Percentiles rank a stretch among this genome's conserved stretches.
phyloP scores from a whole-genome alignment of 2,113 vertebrate species.

The Guaruba guarouba region DNA sequence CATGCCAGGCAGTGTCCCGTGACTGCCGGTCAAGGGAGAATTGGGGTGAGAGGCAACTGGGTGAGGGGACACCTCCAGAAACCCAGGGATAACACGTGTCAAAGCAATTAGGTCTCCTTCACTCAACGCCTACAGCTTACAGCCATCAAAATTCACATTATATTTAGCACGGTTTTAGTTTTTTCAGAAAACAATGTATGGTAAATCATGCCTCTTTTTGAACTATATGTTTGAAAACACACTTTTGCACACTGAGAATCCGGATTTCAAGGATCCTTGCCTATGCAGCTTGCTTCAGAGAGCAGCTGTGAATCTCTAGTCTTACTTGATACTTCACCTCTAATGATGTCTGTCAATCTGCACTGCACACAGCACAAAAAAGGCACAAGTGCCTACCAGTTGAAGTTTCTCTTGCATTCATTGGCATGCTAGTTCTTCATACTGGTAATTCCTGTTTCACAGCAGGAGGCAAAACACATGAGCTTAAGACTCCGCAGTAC shows the following conservation, averaged over 20 bases:
- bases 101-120: not conserved
- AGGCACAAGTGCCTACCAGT: not conserved
- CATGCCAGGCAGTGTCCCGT: accelerated
- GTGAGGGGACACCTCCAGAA: not conserved
- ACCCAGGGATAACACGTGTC: accelerated
- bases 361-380: not conserved
- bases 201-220: not conserved
- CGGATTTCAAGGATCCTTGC: not conserved
- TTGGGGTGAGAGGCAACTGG: not conserved
- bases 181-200: not conserved
- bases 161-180: not conserved
- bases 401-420: not conserved
- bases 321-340: not conserved
- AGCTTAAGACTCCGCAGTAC: not conserved
- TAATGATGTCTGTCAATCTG: accelerated
- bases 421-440: not conserved
- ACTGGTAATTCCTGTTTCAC: not conserved
- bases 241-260: not conserved
- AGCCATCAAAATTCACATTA: not conserved
- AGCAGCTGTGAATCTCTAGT: not conserved
- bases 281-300: not conserved
- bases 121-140: not conserved
- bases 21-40: not conserved
- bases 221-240: not conserved
- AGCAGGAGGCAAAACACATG: not conserved